Percentiles rank a stretch among this genome's conserved stretches.
Conservation (phyloP, 2,113 vertebrate species). For the Talpa occidentalis region DNA sequence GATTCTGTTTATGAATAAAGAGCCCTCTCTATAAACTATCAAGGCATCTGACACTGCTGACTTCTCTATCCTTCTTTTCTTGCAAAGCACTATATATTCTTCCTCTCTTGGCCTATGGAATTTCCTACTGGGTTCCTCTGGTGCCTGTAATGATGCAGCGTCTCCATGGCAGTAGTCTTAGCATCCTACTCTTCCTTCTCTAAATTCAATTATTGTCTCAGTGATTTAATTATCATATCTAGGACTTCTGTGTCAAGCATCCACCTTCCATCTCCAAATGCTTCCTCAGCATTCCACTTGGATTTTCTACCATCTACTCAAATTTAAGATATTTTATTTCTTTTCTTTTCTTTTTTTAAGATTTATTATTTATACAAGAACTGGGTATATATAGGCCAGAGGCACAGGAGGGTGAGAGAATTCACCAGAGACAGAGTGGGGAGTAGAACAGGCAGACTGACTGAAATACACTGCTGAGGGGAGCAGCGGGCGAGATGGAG, state of each 20-base stretch:
- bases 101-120: background rate
- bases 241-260: background rate
- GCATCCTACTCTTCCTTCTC: background rate
- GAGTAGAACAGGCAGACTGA: no score
- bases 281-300: background rate
- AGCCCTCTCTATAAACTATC: background rate
- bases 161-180: background rate
- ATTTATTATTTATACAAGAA: no score
- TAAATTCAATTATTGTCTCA: background rate
- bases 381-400: no score
- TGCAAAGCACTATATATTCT: background rate
- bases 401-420: no score
- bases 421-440: no score
- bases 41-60: background rate
- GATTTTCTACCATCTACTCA: background rate
- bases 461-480: no score
- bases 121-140: rapidly evolving
- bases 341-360: no score
- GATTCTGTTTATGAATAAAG: background rate
- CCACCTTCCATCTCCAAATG: background rate
- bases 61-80: background rate
- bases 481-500: no score
- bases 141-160: no score
- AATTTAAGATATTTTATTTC: background rate
- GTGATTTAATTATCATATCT: background rate